Base-by-base conservation (phyloP, 1,140 invertebrate species). In the Bombus superbus region DNA sequence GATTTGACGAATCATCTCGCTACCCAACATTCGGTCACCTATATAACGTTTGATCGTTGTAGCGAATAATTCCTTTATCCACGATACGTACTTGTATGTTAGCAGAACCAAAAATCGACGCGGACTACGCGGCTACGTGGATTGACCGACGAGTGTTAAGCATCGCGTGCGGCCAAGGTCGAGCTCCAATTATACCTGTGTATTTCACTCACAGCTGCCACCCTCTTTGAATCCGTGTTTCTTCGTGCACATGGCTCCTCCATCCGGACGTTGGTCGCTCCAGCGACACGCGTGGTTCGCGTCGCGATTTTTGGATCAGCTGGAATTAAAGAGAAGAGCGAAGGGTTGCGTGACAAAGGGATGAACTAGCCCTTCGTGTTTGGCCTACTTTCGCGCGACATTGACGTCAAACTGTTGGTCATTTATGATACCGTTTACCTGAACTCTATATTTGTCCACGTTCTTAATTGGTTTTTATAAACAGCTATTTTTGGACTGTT, bases 151-250 rank as follows among this genome's bases (percentile, higher is more conserved):
- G 75, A 89, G 73, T 84, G 89, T 89, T 86, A 83, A 82, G 78
- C 86, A 85, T 94, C 93, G 93, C 93, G 93, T 94, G 93, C 91
- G 93, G 93, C 93, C 94, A 94, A 94, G 94, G 94, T 94, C 93
- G 90, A 87, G 68, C 78, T 73, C 78, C 88, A 44, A 79, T 76
- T 79, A 85, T 79, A 79, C 71, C 77, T 59, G 15, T 57, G 77
- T 81, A 81, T 81, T 85, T 85, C 79, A 84, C 86, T 73, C 85
- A 77, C 28, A 42, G 76, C 78, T 82, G 88, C 28, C 86, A 40
- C 53, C 40, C 40, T 72, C 62, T 62, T 28, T 35, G 47, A 78
- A 22, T 32, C 66, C 22, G 10, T 9, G 73, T 68, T 81, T 75
- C 79, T 81, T 57, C 28, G 28, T 28, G 53, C 35, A 53, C 64